Base-by-base conservation (phyloP, 1,140 invertebrate genomes). In the Drosophila kohkoa region DNA sequence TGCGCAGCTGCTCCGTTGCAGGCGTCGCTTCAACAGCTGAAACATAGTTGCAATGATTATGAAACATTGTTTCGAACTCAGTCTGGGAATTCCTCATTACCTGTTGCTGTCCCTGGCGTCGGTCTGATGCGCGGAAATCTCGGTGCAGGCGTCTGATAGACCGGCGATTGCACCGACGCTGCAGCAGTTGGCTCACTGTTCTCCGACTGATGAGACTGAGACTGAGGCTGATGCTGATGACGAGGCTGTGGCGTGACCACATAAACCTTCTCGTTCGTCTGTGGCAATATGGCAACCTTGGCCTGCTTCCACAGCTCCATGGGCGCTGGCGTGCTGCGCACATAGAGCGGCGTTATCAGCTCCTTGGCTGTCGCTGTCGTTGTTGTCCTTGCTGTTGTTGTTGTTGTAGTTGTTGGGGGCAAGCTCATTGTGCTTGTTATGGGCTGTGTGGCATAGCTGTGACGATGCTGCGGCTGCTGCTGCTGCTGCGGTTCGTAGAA, bases 251-350 rank as follows among this genome's bases (percentile, higher is more conserved):
- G 96, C 2, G 96, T 97, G 1, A 97, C 96, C 7, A 97, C 95
- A 79, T 96, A 96, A 0, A 96, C 94, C 91, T 95, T 96, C 92
- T 97, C 96, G 75, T 95, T 96, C 3, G 95, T 96, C 45, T 95
- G 91, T 32, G 95, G 94, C 2, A 95, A 95, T 77, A 96, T 95
- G 7, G 95, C 95, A n/a, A 96, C 94, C 88, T 95, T 94, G 63
- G 95, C 93, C 75, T 93, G 91, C 20, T 95, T 94, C 95, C 96
- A 96, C 1, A 93, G 93, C 13, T 94, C 93, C 54, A 81, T 82
- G 20, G 87, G 77, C 5, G 85, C 73, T 5, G 55, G 20, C 20
- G 76, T 65, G 15, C 58, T 81, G 41, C 83, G 71, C 28, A 79
- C 75, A 43, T 91, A 91, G 6, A 89, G 75, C 0, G 87, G 89